phyloP scores from a whole-genome alignment of 2,797 vertebrate species.

The Clarias fuscus region DNA sequence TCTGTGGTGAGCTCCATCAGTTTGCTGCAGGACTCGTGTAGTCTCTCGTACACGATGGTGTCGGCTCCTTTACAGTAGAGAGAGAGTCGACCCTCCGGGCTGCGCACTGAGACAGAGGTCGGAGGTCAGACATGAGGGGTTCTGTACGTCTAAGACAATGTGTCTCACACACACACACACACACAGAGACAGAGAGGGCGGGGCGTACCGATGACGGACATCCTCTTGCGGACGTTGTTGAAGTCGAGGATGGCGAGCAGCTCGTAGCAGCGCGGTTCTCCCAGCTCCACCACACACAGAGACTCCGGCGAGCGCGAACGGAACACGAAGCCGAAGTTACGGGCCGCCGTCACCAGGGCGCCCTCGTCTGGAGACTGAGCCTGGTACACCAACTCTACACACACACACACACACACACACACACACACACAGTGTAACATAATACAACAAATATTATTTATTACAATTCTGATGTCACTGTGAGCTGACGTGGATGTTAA shows the following conservation, averaged over 20 bases:
- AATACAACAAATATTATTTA: neutral
- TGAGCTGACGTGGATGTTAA: too few species aligned
- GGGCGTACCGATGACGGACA: constrained; percentile 91
- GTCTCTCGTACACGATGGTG: constrained; percentile 87
- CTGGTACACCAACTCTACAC: constrained; percentile 85
- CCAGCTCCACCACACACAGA: constrained; percentile 88
- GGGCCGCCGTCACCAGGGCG: constrained; percentile 89
- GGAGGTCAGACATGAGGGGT: neutral
- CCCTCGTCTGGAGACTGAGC: constrained; percentile 97
- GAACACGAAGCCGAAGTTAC: constrained; percentile 95
- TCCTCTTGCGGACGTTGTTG: constrained; percentile 91
- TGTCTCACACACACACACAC: neutral
- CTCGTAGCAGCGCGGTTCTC: constrained; percentile 78
- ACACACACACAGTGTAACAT: constrained; percentile 4
- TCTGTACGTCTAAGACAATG: neutral
- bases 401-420: constrained; percentile 24
- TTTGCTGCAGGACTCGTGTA: constrained; percentile 79
- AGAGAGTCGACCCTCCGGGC: constrained; percentile 82
- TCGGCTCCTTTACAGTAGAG: constrained; percentile 96
- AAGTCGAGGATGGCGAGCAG: constrained; percentile 93
- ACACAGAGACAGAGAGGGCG: neutral
- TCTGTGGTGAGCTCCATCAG: constrained; percentile 86
- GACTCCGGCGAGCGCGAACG: constrained; percentile 85
- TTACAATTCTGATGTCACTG: neutral
- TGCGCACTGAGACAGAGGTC: constrained; percentile 73